Evolutionary conservation across 1,140 invertebrate species (phyloP), one percentile per base, ranked within the genome.

Genomic region (Cecropterus lyciades): DNA sequence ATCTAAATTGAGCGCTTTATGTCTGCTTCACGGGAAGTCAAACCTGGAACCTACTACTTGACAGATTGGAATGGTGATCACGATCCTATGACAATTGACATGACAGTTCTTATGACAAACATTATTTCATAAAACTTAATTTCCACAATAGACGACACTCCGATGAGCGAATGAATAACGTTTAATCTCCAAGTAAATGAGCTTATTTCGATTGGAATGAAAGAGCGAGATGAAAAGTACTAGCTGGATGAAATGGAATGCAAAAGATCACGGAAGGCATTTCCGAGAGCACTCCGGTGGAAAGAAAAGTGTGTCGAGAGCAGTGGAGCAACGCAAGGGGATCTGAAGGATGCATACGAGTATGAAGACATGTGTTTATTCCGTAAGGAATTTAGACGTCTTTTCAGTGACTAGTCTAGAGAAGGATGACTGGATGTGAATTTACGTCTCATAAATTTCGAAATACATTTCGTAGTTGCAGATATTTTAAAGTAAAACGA

Each of bases 261-360:
- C 43, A 60, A 60, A 56, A 60, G 57, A 49, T 49, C 57, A 37
- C 24, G 56, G 24, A 9, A 33, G 27, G 57, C 43, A 48, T 60
- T 48, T 13, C 43, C 45, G 37, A 60, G 57, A 33, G 24, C 57
- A 60, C 57, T 60, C 57, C 14, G 15, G 15, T 60, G 30, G 57
- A 48, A 60, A 48, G 53, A 5, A 48, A 60, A 48, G 57, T 60
- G 43, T 60, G 57, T 60, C 43, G 57, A 60, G 57, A 59, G 56
- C 10, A 27, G 40, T 48, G 24, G 40, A 45, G 43, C 24, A 57
- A 57, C 16, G 53, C 56, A 59, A 30, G n/a, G 52, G 52, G 15
- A 55, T 59, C 10, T 59, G 56, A 33, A 59, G 56, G 56, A 45
- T 59, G 43, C 43, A 11, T n/a, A n/a, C n/a, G n/a, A 37, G 17